Base-by-base conservation (phyloP, 2,113 vertebrate genomes). In the Gobio gobio region DNA sequence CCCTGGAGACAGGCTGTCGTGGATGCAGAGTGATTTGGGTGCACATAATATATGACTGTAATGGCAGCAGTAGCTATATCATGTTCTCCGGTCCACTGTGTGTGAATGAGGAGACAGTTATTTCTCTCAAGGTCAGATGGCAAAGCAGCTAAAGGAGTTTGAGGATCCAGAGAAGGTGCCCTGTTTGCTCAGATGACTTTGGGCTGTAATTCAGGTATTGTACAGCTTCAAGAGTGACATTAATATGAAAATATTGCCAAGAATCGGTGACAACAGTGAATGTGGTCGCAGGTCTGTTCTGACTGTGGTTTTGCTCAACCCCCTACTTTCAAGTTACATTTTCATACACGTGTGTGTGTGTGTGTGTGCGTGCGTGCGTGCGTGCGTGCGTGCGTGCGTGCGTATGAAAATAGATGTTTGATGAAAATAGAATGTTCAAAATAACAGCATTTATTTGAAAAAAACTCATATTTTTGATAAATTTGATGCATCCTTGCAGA, bases 111-210 rank as follows among this genome's bases (percentile, higher is more conserved):
- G 40, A 82, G 64, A 36, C 18, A 22, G 63, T 84, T 70, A 75
- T 80, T 72, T 54, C 58, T 64, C 70, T 33, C 86, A 84, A 87
- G 86, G 86, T 87, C 77, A 85, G 49, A 51, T 75, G 79, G 59
- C 54, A 76, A 51, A 64, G 58, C 20, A 24, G 59, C 79, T 47
- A 72, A 72, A 70, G 74, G 77, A 64, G 49, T 72, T 64, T 36
- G 22, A 70, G 36, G 75, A 78, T 36, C 75, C 47, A 78, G 61
- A 64, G 43, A 47, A 61, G 22, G 70, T 78, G 56, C 9, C 78
- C 45, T 81, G 78, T 81, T 26, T 66, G 43, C 24, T 33, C 61
- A 29, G 24, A 51, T 82, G 80, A 83, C 49, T 72, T 82, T 18
- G n/a, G 29, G 49, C 29, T 58, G 49, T 72, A 72, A 36, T 40